phyloP scores from a whole-genome alignment of 2,888 invertebrate genomes.

The Vannuccia rotundouncinata region DNA sequence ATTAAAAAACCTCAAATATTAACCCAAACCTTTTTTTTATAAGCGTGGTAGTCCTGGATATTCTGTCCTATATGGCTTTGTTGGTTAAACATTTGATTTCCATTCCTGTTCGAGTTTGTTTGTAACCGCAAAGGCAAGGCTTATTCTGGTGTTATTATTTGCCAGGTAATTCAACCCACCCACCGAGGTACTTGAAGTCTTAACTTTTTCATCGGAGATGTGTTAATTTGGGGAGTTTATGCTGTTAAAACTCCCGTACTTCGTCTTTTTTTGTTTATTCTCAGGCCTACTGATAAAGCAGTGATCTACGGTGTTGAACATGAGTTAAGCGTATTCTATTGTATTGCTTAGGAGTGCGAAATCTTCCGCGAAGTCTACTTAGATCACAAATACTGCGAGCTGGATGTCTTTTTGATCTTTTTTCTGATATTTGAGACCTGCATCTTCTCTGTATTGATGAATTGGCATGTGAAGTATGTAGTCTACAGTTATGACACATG shows the following conservation, averaged over 20 bases:
- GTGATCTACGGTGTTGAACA: conserved; percentile 6
- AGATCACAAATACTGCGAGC: conserved; percentile 16
- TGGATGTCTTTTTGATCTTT: conserved; percentile 20
- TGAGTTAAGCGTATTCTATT: background rate
- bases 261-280: conserved; percentile 13
- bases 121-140: background rate
- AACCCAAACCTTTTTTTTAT: too few relatives aligned
- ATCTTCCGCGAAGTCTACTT: conserved; percentile 6
- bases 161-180: background rate
- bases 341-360: background rate
- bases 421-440: background rate
- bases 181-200: conserved; percentile 19
- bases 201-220: background rate
- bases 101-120: conserved; percentile 17
- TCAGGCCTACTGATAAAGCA: background rate
- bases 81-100: conserved; percentile 11
- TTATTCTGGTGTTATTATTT: background rate
- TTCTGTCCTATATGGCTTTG: conserved; percentile 14
- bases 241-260: background rate
- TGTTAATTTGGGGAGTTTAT: background rate
- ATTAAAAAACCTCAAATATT: too few relatives aligned
- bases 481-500: background rate
- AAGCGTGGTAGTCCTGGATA: too few relatives aligned
- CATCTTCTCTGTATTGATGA: background rate
- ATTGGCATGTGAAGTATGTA: conserved; percentile 10